Percentiles rank a stretch among this genome's conserved stretches.
Evolutionary conservation across 1,140 invertebrate species (phyloP).

Genomic region (Harlomillsia oculata): DNA sequence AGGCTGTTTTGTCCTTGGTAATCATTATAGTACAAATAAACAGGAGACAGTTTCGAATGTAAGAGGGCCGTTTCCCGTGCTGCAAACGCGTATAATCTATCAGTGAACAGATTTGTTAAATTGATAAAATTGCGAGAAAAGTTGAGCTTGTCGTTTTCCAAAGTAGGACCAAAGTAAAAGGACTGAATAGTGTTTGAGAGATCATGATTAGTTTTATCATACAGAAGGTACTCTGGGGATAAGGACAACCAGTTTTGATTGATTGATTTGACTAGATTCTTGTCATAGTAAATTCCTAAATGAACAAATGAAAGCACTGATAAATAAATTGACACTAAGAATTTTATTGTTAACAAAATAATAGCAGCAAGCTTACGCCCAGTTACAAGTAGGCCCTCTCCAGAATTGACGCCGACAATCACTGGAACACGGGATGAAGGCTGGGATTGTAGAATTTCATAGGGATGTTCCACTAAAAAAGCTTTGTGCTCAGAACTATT

Average conservation of each 20-base stretch:
- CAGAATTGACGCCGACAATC: constrained; percentile 24
- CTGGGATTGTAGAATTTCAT: constrained; percentile 7
- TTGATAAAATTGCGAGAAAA: background rate
- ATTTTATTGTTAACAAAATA: background rate
- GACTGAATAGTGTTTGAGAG: background rate
- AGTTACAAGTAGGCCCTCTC: constrained; percentile 15
- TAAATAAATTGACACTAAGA: too few species aligned
- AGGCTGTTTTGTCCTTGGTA: background rate
- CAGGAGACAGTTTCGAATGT: constrained; percentile 1
- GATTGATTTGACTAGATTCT: too few species aligned
- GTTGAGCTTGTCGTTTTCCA: background rate
- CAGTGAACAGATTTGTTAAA: constrained; percentile 8
- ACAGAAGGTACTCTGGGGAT: constrained; percentile 12
- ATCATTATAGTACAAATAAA: constrained; percentile 1
- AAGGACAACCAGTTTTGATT: too few species aligned
- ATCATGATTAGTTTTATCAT: constrained; percentile 1
- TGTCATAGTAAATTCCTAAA: too few species aligned
- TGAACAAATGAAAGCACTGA: too few species aligned
- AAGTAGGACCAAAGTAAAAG: constrained; percentile 1
- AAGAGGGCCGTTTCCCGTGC: background rate
- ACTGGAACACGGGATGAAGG: constrained; percentile 21
- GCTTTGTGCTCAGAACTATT: constrained; percentile 47
- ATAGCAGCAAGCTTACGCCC: background rate
- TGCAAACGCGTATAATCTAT: constrained; percentile 4
- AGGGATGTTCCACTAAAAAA: constrained; percentile 39